phyloP scores from a whole-genome alignment of 1,140 invertebrate species.

The Caerostris extrusa region DNA sequence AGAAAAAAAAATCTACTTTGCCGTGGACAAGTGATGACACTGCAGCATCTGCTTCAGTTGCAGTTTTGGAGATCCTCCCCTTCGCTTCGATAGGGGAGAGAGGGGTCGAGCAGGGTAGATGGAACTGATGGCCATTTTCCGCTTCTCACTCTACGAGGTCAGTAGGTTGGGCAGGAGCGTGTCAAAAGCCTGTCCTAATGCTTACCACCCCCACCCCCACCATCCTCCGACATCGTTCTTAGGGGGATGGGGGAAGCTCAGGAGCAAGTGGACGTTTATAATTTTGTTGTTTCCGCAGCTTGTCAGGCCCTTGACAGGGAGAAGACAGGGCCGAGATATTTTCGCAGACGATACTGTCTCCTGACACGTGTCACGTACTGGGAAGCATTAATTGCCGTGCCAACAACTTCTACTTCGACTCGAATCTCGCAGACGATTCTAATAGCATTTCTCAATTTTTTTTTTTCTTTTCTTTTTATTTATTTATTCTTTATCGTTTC shows the following conservation, averaged over 20 bases:
- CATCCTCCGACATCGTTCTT: constrained; percentile 26
- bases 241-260: not conserved
- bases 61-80: constrained; percentile 62
- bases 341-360: constrained; percentile 47
- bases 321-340: constrained; percentile 61
- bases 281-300: constrained; percentile 76
- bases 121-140: constrained; percentile 73
- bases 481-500: not conserved
- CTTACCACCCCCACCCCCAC: not conserved
- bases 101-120: constrained; percentile 7
- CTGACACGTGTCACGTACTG: constrained; percentile 67
- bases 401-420: constrained; percentile 33
- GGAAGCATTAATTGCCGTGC: constrained; percentile 72
- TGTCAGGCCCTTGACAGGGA: constrained; percentile 67
- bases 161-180: constrained; percentile 68
- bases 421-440: constrained; percentile 30
- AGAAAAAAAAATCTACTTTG: not conserved
- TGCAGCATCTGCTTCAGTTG: constrained; percentile 33
- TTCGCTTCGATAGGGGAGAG: not conserved
- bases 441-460: constrained; percentile 48
- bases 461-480: no score
- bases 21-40: constrained; percentile 28
- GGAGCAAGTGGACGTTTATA: constrained; percentile 75
- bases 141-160: constrained; percentile 68
- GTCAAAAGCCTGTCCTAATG: constrained; percentile 68